Evolutionary conservation across 1,140 invertebrate genomes (phyloP).

Genomic region (Babylonia areolata): DNA sequence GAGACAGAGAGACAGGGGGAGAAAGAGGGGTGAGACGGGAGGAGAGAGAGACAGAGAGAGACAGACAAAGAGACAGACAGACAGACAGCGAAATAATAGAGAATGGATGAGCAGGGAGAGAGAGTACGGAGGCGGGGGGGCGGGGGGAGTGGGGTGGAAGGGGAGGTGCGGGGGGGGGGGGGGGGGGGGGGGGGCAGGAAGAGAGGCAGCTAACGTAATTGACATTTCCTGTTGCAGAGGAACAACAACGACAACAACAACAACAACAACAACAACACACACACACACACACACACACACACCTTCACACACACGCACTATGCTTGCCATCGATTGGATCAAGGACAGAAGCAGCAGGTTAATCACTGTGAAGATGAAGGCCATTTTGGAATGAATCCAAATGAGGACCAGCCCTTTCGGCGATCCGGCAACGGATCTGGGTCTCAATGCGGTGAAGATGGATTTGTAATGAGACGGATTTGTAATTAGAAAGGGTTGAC

Average conservation of each 20-base stretch:
- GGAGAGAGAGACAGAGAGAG: not conserved
- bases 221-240: not conserved
- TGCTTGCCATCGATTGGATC: not conserved
- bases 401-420: not conserved
- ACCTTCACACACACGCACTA: too few relatives aligned
- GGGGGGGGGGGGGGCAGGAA: not conserved
- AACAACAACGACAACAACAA: not conserved
- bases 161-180: not conserved
- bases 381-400: not conserved
- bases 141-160: too few relatives aligned
- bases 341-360: not conserved
- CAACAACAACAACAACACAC: too few relatives aligned
- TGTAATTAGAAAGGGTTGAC: not conserved
- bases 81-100: not conserved
- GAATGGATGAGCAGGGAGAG: too few relatives aligned
- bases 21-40: not conserved
- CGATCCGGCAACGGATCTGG: not conserved
- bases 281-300: too few relatives aligned
- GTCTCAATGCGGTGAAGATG: not conserved
- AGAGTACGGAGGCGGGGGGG: too few relatives aligned
- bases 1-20: not conserved
- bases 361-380: not conserved
- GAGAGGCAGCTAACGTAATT: not conserved
- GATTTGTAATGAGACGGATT: not conserved
- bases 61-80: not conserved